phyloP scores from a whole-genome alignment of 2,888 invertebrate genomes.

The Gisinianus flammeolus region DNA sequence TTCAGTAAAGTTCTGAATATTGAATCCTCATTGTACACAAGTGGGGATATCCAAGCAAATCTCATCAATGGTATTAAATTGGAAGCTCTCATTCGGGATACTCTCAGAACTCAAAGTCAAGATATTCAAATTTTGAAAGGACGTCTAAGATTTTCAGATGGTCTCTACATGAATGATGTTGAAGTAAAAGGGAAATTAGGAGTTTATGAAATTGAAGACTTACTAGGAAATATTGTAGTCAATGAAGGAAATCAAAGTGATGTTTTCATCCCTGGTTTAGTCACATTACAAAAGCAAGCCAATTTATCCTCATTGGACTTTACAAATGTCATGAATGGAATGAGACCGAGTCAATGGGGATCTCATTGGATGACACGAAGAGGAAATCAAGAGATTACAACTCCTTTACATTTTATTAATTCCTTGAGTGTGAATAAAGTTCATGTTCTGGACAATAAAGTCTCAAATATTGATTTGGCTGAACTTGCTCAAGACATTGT shows the following conservation, averaged over 20 bases:
- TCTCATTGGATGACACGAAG: conserved; percentile 38
- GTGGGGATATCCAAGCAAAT: neutral
- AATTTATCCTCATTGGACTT: conserved; percentile 16
- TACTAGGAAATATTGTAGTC: conserved; percentile 36
- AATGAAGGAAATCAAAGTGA: conserved; percentile 22
- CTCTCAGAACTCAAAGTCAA: conserved; percentile 33
- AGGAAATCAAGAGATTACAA: conserved; percentile 39
- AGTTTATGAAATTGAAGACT: conserved; percentile 19
- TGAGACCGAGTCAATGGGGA: conserved; percentile 43
- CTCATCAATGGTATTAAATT: conserved; percentile 39
- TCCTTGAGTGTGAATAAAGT: conserved; percentile 4
- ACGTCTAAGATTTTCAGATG: conserved; percentile 21
- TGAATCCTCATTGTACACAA: neutral
- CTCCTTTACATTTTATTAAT: conserved; percentile 35
- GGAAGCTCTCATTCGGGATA: conserved; percentile 26
- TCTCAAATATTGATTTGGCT: conserved; percentile 41
- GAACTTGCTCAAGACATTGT: conserved; percentile 38
- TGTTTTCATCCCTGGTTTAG: too few relatives aligned
- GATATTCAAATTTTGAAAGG: conserved; percentile 37
- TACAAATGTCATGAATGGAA: conserved; percentile 37
- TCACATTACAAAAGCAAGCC: neutral
- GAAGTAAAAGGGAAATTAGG: conserved; percentile 30
- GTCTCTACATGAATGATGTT: conserved; percentile 6
- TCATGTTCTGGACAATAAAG: conserved; percentile 20
- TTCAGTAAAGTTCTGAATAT: neutral